A percentile compares a stretch with the other conserved stretches of the same genome.
Conservation (phyloP, 2,888 invertebrate species). For the Malthinus seriepunctatus region DNA sequence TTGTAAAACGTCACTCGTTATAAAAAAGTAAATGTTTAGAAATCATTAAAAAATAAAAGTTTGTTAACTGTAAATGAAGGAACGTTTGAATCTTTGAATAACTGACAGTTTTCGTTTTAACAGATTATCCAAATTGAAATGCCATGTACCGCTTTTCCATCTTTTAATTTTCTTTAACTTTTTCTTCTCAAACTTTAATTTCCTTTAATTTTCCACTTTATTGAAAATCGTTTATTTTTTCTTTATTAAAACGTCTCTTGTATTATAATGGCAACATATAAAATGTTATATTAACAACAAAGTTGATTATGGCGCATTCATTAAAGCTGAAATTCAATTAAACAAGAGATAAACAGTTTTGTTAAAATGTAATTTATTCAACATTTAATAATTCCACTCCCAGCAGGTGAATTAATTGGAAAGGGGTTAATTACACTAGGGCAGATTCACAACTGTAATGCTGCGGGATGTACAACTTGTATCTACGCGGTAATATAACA, state of each 20-base stretch:
- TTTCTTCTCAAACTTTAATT: slow-evolving; percentile 19
- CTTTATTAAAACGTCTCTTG: not conserved
- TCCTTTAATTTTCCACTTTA: slow-evolving; percentile 17
- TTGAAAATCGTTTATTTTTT: slow-evolving; percentile 12
- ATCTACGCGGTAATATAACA: slow-evolving; percentile 3
- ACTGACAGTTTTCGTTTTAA: slow-evolving; percentile 23
- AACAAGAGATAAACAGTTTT: slow-evolving; percentile 31
- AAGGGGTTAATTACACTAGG: slow-evolving; percentile 26
- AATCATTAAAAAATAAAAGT: slow-evolving; percentile 7
- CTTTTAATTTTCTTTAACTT: slow-evolving; percentile 24
- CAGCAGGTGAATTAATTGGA: slow-evolving; percentile 30
- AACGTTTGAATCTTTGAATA: slow-evolving; percentile 12
- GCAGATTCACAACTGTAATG: slow-evolving; percentile 23
- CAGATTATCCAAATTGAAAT: slow-evolving; percentile 25
- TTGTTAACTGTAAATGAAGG: slow-evolving; percentile 11
- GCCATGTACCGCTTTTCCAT: slow-evolving; percentile 22
- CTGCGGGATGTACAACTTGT: slow-evolving; percentile 14
- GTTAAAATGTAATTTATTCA: slow-evolving; percentile 30
- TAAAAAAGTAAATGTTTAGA: slow-evolving; percentile 3
- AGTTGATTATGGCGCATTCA: slow-evolving; percentile 27
- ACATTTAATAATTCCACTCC: slow-evolving; percentile 29
- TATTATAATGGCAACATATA: slow-evolving; percentile 4
- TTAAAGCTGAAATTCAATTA: slow-evolving; percentile 30
- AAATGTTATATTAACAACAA: slow-evolving; percentile 24
- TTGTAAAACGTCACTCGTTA: not conserved